phyloP scores from a whole-genome alignment of 2,888 invertebrate genomes.

The Cephus sareptanus region DNA sequence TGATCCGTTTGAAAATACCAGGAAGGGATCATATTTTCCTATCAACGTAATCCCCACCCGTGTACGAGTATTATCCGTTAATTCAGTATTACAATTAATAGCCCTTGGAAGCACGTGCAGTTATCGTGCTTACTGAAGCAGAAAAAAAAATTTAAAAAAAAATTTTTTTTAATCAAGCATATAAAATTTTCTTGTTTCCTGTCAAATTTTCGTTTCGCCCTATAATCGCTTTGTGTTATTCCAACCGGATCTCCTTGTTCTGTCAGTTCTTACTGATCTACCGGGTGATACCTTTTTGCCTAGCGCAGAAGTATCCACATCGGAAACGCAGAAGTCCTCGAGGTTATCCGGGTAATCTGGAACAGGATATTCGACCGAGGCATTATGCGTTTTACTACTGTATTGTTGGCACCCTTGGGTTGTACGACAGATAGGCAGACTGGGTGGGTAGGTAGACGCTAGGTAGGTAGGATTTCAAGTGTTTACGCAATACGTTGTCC shows the following conservation, averaged over 20 bases:
- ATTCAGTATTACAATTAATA: neutral
- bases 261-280: neutral
- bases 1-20: neutral
- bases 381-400: constrained; percentile 27
- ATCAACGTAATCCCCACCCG: neutral
- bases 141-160: neutral
- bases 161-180: neutral
- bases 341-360: constrained; percentile 57
- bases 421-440: neutral
- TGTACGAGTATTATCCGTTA: neutral
- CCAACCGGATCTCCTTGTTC: neutral
- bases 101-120: neutral
- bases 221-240: neutral
- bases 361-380: constrained; percentile 24
- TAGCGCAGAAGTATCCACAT: constrained; percentile 26
- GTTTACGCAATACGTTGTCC: constrained; percentile 63
- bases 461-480: constrained; percentile 46
- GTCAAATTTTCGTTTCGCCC: neutral
- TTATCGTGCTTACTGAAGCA: neutral
- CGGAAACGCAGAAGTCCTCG: constrained; percentile 47
- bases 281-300: neutral
- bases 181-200: neutral
- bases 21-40: neutral
- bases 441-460: neutral
- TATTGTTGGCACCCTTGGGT: constrained; percentile 13